Evolutionary conservation across 2,797 vertebrate species (phyloP).

Genomic region (Muraenolepis orangiensis): DNA sequence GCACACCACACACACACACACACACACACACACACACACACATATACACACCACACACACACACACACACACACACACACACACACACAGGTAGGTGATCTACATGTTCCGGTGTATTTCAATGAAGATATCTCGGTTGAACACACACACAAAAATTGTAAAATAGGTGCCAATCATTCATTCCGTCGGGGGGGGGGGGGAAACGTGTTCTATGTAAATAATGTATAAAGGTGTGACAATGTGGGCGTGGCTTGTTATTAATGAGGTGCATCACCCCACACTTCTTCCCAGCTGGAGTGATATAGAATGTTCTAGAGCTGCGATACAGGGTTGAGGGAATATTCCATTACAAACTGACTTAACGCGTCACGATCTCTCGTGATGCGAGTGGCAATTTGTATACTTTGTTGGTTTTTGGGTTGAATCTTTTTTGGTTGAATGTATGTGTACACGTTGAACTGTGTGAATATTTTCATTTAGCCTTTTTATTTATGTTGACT

Average conservation of each 20-base stretch:
- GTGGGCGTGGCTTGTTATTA: not conserved
- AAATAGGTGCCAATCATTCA: not conserved
- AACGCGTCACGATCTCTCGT: not conserved
- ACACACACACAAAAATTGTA: not conserved
- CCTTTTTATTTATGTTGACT: constrained; percentile 27
- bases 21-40: no score
- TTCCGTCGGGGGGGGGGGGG: not conserved
- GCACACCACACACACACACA: no score
- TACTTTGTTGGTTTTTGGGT: constrained; percentile 13
- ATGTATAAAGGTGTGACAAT: not conserved
- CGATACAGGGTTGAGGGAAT: constrained; percentile 12
- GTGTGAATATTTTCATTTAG: constrained; percentile 23
- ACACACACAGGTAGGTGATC: no score
- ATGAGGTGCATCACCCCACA: not conserved
- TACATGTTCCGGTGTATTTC: not conserved
- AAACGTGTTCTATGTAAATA: not conserved
- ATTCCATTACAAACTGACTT: constrained; percentile 1
- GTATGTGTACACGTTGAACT: constrained; percentile 25
- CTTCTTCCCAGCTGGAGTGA: not conserved
- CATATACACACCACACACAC: not conserved
- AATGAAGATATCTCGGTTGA: not conserved
- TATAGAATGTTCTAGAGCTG: not conserved
- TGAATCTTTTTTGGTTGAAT: constrained; percentile 36
- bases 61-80: no score
- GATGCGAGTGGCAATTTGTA: constrained; percentile 26